Evolutionary conservation across 1,140 invertebrate genomes (phyloP).

Genomic region (Drosophila mojavensis): DNA sequence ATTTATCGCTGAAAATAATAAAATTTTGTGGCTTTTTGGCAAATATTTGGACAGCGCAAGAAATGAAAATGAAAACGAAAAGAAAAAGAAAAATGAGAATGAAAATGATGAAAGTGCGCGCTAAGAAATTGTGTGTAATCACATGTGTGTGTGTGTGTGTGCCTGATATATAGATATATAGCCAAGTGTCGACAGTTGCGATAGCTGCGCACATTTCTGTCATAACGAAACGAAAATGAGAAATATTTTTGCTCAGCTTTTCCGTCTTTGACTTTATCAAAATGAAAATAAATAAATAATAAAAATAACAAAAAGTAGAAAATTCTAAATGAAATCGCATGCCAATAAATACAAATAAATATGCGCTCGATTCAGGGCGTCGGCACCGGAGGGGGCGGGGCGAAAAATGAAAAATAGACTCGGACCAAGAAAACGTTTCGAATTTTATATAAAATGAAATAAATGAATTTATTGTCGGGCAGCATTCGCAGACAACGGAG

Average conservation of each 20-base stretch:
- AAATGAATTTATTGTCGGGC: constrained; percentile 70
- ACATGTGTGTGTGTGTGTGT: background rate
- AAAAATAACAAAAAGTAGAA: constrained; percentile 25
- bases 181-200: constrained; percentile 29
- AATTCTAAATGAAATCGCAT: background rate
- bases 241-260: constrained; percentile 58
- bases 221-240: constrained; percentile 63
- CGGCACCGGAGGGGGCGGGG: background rate
- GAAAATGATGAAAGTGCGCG: constrained; percentile 46
- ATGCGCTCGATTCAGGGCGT: background rate
- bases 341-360: constrained; percentile 40
- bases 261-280: constrained; percentile 47
- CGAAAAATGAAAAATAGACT: constrained; percentile 72
- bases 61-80: constrained; percentile 6
- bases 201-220: constrained; percentile 71
- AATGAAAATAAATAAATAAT: constrained; percentile 76
- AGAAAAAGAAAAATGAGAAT: constrained; percentile 5
- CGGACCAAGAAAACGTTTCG: constrained; percentile 50
- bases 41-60: constrained; percentile 62
- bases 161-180: constrained; percentile 47
- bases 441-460: constrained; percentile 54
- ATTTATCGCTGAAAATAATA: constrained; percentile 66
- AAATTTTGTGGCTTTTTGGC: constrained; percentile 64
- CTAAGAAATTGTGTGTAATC: constrained; percentile 21
- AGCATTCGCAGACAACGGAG: constrained; percentile 10